A percentile compares a stretch with the other conserved stretches of the same genome.
These are phyloP conservation scores for Polypterus senegalus DNA, from an alignment of 2,113 vertebrate genomes.

Conservation along the genomic window DNA sequence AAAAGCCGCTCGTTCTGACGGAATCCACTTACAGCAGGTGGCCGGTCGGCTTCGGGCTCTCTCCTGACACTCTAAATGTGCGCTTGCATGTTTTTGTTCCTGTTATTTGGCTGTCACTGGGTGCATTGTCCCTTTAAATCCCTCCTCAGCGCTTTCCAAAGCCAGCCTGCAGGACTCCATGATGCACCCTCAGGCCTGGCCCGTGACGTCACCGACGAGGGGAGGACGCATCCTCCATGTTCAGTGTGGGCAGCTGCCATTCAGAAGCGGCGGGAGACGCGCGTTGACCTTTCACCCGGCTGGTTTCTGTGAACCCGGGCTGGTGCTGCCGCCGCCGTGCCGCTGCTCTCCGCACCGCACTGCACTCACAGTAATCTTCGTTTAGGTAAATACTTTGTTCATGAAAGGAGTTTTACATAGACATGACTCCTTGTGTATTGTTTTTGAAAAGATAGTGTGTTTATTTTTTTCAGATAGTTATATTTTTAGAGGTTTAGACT, in stretches of 20 bases:
- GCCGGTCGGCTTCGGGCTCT: constrained; percentile 26
- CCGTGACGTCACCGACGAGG: constrained; percentile 50
- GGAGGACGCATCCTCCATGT: constrained; percentile 35
- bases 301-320: neutral
- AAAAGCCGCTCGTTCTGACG: constrained; percentile 30
- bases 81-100: constrained; percentile 30
- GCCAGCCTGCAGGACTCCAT: constrained; percentile 50
- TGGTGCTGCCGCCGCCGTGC: neutral
- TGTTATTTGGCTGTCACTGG: constrained; percentile 13
- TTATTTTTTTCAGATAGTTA: no score
- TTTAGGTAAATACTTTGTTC: no score
- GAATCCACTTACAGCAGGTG: constrained; percentile 9
- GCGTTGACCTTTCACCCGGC: no score
- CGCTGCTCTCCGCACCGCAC: neutral
- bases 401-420: no score
- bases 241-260: constrained; percentile 25
- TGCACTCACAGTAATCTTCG: no score
- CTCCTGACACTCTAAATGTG: constrained; percentile 24
- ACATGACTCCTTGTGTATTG: no score
- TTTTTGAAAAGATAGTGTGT: no score
- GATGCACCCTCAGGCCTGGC: constrained; percentile 51
- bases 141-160: constrained; percentile 32
- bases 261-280: no score
- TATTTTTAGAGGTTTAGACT: no score
- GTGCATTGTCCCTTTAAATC: constrained; percentile 16